Conservation (phyloP, 2,797 vertebrate species). For the Acrocephalus scirpaceus region DNA sequence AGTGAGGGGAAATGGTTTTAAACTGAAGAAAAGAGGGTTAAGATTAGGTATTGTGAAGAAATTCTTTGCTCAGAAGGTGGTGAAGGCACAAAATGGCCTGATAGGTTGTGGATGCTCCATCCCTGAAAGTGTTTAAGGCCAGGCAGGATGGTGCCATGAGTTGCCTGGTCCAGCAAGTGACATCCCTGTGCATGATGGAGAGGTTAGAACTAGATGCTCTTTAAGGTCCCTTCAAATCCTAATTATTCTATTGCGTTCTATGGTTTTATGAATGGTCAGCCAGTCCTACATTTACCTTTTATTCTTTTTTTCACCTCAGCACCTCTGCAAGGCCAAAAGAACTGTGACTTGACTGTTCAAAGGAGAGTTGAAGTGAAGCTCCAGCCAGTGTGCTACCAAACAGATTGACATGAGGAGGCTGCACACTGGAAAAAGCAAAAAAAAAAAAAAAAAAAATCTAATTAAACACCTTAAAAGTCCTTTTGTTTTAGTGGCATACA, state of each 20-base stretch:
- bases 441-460: not conserved
- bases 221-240: not conserved
- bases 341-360: not conserved
- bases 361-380: not conserved
- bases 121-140: not conserved
- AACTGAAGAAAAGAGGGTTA: not conserved
- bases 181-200: not conserved
- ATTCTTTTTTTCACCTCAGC: not conserved
- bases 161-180: accelerated
- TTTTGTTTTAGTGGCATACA: not conserved
- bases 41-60: not conserved
- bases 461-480: not conserved
- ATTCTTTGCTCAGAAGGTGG: not conserved
- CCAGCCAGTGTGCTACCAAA: not conserved
- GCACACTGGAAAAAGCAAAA: not conserved
- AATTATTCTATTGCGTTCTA: not conserved
- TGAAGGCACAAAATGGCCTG: no score
- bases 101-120: not conserved
- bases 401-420: not conserved
- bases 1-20: not conserved
- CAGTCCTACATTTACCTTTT: not conserved
- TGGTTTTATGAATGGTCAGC: not conserved
- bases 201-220: not conserved
- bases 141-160: not conserved
- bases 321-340: not conserved